Conservation (phyloP, 2,797 vertebrate species). For the Malurus splendens region DNA sequence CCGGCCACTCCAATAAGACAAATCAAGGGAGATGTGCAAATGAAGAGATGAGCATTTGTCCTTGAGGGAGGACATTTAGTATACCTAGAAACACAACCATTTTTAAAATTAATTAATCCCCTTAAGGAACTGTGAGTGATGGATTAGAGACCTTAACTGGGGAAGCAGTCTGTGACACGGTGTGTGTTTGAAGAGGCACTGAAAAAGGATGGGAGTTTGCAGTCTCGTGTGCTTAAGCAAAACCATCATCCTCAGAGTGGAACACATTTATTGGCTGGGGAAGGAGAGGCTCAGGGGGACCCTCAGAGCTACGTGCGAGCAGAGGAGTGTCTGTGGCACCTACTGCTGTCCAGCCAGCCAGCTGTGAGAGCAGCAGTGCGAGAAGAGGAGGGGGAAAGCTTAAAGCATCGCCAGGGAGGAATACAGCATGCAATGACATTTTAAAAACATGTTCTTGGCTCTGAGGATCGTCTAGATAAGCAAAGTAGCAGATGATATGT, state of each 20-base stretch:
- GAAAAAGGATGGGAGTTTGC: conserved; percentile 13
- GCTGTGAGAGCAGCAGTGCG: not conserved
- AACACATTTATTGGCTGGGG: conserved; percentile 17
- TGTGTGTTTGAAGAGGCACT: conserved; percentile 19
- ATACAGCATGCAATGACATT: not conserved
- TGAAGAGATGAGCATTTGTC: conserved; percentile 44
- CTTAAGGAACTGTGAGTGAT: conserved; percentile 62
- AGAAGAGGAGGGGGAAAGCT: not conserved
- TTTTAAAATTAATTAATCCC: conserved; percentile 65
- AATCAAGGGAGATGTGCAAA: conserved; percentile 21
- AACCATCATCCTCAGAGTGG: conserved; percentile 12
- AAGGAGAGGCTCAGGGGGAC: not conserved
- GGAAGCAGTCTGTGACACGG: conserved; percentile 52
- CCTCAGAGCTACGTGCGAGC: fast-evolving
- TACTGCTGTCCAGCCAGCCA: not conserved
- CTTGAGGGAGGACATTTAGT: conserved; percentile 52
- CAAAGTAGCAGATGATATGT: not conserved
- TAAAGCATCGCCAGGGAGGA: not conserved
- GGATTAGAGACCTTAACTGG: conserved; percentile 60
- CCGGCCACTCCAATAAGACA: not conserved
- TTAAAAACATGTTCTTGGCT: not conserved
- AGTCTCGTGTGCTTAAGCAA: conserved; percentile 17
- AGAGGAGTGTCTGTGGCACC: not conserved
- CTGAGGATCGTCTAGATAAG: not conserved
- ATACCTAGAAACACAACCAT: conserved; percentile 57